These are phyloP conservation scores for Sylvia borin DNA, from an alignment of 2,797 vertebrate genomes.

Conservation along the genomic window DNA sequence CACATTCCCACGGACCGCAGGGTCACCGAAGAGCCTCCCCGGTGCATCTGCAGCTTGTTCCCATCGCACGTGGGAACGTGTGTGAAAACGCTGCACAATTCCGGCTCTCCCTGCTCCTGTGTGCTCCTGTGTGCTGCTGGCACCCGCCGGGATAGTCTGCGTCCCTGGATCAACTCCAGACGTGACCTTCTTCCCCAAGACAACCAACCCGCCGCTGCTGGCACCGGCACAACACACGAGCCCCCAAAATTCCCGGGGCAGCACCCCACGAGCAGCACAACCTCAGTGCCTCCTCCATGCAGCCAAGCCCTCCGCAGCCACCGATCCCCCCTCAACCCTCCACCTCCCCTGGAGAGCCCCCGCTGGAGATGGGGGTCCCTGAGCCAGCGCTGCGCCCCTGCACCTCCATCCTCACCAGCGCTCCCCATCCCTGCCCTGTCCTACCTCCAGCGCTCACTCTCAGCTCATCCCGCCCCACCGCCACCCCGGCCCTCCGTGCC, in stretches of 20 bases:
- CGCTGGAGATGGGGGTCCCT: background rate
- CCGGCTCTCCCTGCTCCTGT: background rate
- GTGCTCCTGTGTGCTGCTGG: background rate
- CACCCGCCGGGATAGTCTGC: background rate
- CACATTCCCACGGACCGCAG: background rate
- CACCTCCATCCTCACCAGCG: background rate
- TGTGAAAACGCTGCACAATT: background rate
- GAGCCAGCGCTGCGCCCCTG: no score
- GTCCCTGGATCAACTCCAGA: background rate
- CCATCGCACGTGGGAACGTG: background rate
- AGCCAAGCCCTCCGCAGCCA: background rate
- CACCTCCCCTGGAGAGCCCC: accelerated
- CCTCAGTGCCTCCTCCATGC: accelerated
- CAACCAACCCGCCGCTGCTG: background rate
- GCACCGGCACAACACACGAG: background rate
- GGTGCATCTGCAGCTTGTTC: background rate
- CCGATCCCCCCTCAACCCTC: background rate
- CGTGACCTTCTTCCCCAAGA: background rate
- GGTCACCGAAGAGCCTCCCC: background rate
- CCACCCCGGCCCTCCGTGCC: background rate
- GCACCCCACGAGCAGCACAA: background rate
- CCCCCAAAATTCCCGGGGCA: accelerated
- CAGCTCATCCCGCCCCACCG: background rate
- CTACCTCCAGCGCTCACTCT: background rate
- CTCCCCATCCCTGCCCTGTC: background rate